phyloP scores from a whole-genome alignment of 2,888 invertebrate species.

The Neoascia interrupta region DNA sequence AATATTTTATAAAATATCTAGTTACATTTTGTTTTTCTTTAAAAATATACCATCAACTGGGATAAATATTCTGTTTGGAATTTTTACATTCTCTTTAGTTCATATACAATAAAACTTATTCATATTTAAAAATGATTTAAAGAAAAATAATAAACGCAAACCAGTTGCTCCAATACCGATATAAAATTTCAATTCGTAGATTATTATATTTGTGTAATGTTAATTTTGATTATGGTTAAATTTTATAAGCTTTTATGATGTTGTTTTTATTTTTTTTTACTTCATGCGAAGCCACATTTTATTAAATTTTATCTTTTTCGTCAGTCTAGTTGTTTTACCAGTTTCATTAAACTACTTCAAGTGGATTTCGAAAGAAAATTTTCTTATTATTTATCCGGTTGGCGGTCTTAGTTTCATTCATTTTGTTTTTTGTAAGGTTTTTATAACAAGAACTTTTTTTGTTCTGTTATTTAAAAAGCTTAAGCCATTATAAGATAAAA shows the following conservation, averaged over 20 bases:
- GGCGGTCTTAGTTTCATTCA: not conserved
- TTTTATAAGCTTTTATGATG: not conserved
- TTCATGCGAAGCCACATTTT: not conserved
- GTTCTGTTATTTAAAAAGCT: constrained; percentile 30
- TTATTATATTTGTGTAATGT: not conserved
- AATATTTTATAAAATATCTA: no score
- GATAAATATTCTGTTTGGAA: no score
- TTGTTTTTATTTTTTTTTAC: not conserved
- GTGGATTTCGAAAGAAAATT: not conserved
- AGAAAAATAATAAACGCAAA: constrained; percentile 5
- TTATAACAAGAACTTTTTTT: not conserved
- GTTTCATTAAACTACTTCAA: not conserved
- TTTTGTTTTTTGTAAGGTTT: not conserved
- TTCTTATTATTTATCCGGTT: constrained; percentile 8
- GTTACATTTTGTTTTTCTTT: no score
- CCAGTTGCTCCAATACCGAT: constrained; percentile 29
- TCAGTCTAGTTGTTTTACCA: constrained; percentile 41
- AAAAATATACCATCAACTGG: no score
- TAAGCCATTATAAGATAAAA: constrained; percentile 37
- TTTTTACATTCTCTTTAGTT: no score
- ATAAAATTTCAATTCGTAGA: no score
- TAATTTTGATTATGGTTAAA: constrained; percentile 10
- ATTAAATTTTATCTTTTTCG: not conserved
- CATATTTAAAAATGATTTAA: no score
- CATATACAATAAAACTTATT: no score